Evolutionary conservation across 2,888 invertebrate species (phyloP).

Genomic region (Gastracanthus pulcherrimus): DNA sequence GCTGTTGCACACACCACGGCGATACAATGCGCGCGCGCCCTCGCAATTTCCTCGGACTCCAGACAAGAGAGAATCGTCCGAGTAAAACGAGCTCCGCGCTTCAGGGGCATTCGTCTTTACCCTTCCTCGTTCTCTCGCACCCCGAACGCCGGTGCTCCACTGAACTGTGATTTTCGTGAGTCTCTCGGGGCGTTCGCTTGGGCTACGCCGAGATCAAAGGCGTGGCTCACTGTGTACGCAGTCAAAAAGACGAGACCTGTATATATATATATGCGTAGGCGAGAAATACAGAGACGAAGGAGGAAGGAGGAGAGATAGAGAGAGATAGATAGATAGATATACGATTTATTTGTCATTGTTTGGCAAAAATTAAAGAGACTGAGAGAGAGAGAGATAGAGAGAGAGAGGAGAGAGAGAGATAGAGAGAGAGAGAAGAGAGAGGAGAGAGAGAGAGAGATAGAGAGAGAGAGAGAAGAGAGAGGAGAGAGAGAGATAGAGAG

Average conservation of each 20-base stretch:
- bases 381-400: background rate
- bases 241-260: background rate
- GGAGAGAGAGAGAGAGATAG: background rate
- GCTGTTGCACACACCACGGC: background rate
- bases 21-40: background rate
- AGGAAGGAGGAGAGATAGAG: background rate
- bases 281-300: background rate
- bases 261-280: background rate
- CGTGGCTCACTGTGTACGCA: background rate
- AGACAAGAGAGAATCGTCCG: background rate
- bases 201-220: conserved; percentile 40
- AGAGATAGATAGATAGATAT: too few relatives aligned
- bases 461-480: background rate
- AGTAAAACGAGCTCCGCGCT: background rate
- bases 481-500: background rate
- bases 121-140: background rate
- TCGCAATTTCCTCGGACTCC: background rate
- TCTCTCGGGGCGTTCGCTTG: conserved; percentile 21
- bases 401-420: background rate
- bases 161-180: conserved; percentile 35
- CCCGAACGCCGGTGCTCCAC: background rate
- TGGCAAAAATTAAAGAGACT: background rate
- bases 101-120: conserved; percentile 26
- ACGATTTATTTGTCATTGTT: too few relatives aligned
- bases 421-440: background rate